Percentiles rank a stretch among this genome's conserved stretches.
These are phyloP conservation scores for Clamator glandarius DNA, from an alignment of 2,797 vertebrate genomes.

Conservation along the genomic window DNA sequence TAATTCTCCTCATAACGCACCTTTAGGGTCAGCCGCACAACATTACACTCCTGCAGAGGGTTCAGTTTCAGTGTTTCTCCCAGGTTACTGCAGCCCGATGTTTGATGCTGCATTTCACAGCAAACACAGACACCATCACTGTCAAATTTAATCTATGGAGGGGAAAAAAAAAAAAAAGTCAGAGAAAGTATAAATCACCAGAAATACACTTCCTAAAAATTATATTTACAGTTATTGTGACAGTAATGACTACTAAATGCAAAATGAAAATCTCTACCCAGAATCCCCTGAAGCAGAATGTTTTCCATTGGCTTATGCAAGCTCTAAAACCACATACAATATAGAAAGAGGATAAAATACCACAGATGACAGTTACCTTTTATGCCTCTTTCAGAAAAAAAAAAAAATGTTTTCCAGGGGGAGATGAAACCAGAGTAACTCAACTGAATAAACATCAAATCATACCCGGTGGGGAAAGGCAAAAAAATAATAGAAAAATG, in stretches of 20 bases:
- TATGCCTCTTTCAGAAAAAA: not conserved
- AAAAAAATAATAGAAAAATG: not conserved
- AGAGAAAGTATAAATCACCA: slow-evolving; percentile 11
- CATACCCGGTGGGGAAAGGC: not conserved
- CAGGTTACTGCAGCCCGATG: slow-evolving; percentile 93
- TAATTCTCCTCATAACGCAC: slow-evolving; percentile 66
- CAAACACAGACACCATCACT: slow-evolving; percentile 97
- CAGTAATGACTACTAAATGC: not conserved
- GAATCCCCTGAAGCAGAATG: not conserved
- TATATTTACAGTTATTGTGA: not conserved
- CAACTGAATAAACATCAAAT: not conserved
- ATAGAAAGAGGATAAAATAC: not conserved
- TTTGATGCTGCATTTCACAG: slow-evolving; percentile 93
- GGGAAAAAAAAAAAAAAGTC: slow-evolving; percentile 61
- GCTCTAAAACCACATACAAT: not conserved
- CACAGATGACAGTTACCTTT: not conserved
- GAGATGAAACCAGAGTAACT: not conserved
- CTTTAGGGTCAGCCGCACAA: slow-evolving; percentile 93
- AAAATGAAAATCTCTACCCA: not conserved
- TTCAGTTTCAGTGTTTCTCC: slow-evolving; percentile 97
- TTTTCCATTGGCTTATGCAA: not conserved
- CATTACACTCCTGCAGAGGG: slow-evolving; percentile 92
- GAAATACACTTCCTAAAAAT: not conserved
- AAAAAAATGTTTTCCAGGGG: not conserved
- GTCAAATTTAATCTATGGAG: slow-evolving; percentile 93